Evolutionary conservation across 2,797 vertebrate genomes (phyloP).

Genomic region (Propithecus perrieri): DNA sequence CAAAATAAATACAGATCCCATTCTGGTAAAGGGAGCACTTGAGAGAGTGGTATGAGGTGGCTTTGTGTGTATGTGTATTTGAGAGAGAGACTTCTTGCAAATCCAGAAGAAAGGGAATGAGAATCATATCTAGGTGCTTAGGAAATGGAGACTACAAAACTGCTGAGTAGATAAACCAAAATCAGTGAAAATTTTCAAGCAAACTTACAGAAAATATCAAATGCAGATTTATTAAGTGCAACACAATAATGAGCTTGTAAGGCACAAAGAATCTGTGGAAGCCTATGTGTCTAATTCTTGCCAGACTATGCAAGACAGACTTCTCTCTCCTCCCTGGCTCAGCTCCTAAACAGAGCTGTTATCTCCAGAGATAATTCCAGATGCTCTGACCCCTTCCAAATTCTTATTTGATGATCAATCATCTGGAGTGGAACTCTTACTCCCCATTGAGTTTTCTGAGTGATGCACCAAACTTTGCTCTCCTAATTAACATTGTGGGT

Average conservation of each 20-base stretch:
- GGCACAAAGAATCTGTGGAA: conserved; percentile 59
- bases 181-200: conserved; percentile 57
- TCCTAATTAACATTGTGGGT: conserved; percentile 61
- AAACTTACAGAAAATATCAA: conserved; percentile 59
- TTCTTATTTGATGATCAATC: conserved; percentile 68
- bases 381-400: conserved; percentile 74
- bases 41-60: not conserved
- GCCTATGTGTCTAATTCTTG: conserved; percentile 46
- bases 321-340: conserved; percentile 68
- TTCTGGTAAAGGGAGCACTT: not conserved
- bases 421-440: conserved; percentile 63
- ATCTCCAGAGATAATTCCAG: conserved; percentile 75
- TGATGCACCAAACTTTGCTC: conserved; percentile 26
- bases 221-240: conserved; percentile 74
- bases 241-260: conserved; percentile 62
- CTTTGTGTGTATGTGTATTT: not conserved
- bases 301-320: conserved; percentile 66
- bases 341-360: conserved; percentile 68
- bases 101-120: not conserved
- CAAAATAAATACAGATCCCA: not conserved
- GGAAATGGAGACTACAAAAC: conserved; percentile 22
- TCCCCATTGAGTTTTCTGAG: conserved; percentile 50
- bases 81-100: conserved; percentile 4
- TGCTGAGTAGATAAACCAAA: conserved; percentile 63
- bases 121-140: not conserved